Evolutionary conservation across 2,113 vertebrate species (phyloP).

Genomic region (Phalacrocorax carbo): DNA sequence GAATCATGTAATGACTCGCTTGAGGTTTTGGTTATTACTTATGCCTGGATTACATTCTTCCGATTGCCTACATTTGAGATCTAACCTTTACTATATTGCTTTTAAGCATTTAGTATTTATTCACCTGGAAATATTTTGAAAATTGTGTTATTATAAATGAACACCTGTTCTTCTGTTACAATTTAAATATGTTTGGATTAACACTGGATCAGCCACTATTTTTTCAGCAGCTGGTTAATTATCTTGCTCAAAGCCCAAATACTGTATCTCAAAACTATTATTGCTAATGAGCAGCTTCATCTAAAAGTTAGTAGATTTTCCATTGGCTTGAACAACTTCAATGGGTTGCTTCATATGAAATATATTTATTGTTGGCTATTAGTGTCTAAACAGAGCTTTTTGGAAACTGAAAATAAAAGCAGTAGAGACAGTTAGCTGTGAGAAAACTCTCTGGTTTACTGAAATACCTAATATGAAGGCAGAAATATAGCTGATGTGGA

Average conservation of each 20-base stretch:
- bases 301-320: background rate
- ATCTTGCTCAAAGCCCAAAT: background rate
- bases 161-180: background rate
- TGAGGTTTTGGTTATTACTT: background rate
- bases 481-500: background rate
- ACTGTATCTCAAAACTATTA: background rate
- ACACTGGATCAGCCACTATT: background rate
- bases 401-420: background rate
- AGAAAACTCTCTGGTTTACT: background rate
- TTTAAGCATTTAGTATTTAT: background rate
- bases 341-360: background rate
- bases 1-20: background rate
- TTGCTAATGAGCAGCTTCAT: background rate
- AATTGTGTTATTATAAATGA: background rate
- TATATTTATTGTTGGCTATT: background rate
- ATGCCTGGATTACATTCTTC: background rate
- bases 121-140: background rate
- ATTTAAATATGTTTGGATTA: background rate
- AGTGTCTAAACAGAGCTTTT: background rate
- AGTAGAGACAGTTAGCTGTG: background rate
- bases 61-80: background rate
- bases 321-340: background rate
- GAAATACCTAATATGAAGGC: background rate
- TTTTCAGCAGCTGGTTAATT: background rate
- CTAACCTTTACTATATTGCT: background rate